Evolutionary conservation across 2,888 invertebrate species (phyloP).

Genomic region (Gryllus longicercus): DNA sequence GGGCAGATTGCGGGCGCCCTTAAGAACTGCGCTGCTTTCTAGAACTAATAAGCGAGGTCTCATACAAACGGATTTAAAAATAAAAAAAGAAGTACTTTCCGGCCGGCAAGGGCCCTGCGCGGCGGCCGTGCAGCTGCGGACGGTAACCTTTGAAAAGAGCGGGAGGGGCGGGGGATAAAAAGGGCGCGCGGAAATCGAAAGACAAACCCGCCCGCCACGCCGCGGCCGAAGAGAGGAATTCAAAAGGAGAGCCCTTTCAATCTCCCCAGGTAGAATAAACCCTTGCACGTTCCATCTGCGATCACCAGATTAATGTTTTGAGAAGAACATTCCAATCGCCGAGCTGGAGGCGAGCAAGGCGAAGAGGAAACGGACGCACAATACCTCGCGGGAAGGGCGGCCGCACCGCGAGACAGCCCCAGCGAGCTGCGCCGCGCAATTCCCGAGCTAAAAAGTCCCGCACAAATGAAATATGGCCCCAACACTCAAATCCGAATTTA

Average conservation of each 20-base stretch:
- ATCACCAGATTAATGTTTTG: slow-evolving; percentile 5
- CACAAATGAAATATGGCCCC: background rate
- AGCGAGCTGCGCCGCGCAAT: too few relatives aligned
- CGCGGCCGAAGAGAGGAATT: background rate
- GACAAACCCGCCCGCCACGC: background rate
- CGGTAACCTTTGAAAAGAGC: background rate
- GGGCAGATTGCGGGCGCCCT: background rate
- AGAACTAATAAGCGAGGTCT: slow-evolving; percentile 3
- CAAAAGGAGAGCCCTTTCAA: too few relatives aligned
- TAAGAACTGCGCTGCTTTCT: background rate
- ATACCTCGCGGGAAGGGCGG: background rate
- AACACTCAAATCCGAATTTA: background rate
- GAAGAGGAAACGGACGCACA: background rate
- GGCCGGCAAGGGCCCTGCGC: background rate
- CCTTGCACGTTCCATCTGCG: background rate
- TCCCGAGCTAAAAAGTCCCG: background rate
- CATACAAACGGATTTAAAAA: background rate
- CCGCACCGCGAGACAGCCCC: background rate
- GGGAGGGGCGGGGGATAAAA: background rate
- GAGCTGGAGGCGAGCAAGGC: background rate
- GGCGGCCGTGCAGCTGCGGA: background rate
- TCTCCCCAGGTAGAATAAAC: background rate
- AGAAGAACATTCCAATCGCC: background rate
- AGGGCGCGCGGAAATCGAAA: background rate
- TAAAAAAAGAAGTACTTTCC: background rate